phyloP scores from a whole-genome alignment of 2,113 vertebrate genomes.

The Syngnathus scovelli region DNA sequence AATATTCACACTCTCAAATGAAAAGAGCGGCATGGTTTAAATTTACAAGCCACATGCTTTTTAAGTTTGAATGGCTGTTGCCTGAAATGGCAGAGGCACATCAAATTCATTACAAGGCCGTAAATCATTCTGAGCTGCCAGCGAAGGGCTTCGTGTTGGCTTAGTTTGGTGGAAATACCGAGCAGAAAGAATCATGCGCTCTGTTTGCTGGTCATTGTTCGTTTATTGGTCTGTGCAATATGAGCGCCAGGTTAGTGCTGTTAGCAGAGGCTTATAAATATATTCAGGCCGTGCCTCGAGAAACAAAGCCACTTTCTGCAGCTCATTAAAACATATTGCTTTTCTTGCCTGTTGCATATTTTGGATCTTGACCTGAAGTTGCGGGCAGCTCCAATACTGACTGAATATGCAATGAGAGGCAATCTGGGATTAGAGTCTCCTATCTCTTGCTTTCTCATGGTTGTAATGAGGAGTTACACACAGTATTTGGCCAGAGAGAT shows the following conservation, averaged over 20 bases:
- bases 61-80: slow-evolving; percentile 57
- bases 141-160: slow-evolving; percentile 49
- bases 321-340: slow-evolving; percentile 58
- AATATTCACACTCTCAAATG: slow-evolving; percentile 27
- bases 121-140: slow-evolving; percentile 51
- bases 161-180: slow-evolving; percentile 13
- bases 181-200: slow-evolving; percentile 16
- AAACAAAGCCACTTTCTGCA: slow-evolving; percentile 32
- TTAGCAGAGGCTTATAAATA: slow-evolving; percentile 33
- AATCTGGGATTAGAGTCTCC: slow-evolving; percentile 42
- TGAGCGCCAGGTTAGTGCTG: slow-evolving; percentile 30
- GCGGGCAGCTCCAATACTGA: slow-evolving; percentile 16
- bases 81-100: slow-evolving; percentile 62
- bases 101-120: slow-evolving; percentile 64
- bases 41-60: slow-evolving; percentile 54
- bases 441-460: slow-evolving; percentile 15
- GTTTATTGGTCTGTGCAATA: slow-evolving; percentile 28
- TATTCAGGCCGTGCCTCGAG: slow-evolving; percentile 31
- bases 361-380: slow-evolving; percentile 30
- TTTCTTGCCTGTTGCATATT: slow-evolving; percentile 46
- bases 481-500: slow-evolving; percentile 7
- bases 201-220: slow-evolving; percentile 37
- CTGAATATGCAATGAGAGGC: slow-evolving; percentile 36
- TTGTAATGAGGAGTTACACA: slow-evolving; percentile 16
- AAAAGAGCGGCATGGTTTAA: slow-evolving; percentile 29